These are phyloP conservation scores for Crambe crambe DNA, from an alignment of 37 sponge, comb jelly and placozoan species.

Conservation along the genomic window DNA sequence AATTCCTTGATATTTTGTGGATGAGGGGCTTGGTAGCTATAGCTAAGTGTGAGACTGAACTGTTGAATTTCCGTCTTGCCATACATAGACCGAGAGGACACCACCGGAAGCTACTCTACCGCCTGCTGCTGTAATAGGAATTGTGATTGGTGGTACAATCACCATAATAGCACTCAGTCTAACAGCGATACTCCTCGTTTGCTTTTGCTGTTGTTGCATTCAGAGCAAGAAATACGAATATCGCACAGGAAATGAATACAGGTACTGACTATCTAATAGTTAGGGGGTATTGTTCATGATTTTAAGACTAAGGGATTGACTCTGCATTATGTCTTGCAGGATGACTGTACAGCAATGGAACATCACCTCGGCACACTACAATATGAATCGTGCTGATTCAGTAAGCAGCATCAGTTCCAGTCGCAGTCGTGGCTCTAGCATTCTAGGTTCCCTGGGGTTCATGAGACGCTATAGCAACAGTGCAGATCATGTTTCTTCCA, in stretches of 20 bases:
- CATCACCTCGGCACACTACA: slow-evolving; percentile 40
- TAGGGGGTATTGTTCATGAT: too few species aligned
- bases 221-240: slow-evolving; percentile 29
- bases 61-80: too few species aligned
- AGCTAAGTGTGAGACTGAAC: too few species aligned
- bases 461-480: slow-evolving; percentile 4
- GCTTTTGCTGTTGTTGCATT: slow-evolving; percentile 55
- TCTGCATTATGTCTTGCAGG: too few species aligned
- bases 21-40: too few species aligned
- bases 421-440: slow-evolving; percentile 43
- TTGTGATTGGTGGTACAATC: slow-evolving; percentile 15
- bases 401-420: slow-evolving; percentile 12
- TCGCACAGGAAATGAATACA: slow-evolving; percentile 39
- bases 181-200: slow-evolving; percentile 2
- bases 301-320: too few species aligned
- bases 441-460: slow-evolving; percentile 52
- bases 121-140: background rate
- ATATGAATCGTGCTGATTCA: slow-evolving; percentile 5
- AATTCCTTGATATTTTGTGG: too few species aligned
- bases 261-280: too few species aligned
- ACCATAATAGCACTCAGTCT: slow-evolving; percentile 30
- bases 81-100: too few species aligned
- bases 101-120: background rate
- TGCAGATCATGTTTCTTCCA: slow-evolving; percentile 6
- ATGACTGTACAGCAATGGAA: slow-evolving; percentile 39